Base-by-base conservation (phyloP, 2,113 vertebrate species). In the Brachyhypopomus occidentalis region DNA sequence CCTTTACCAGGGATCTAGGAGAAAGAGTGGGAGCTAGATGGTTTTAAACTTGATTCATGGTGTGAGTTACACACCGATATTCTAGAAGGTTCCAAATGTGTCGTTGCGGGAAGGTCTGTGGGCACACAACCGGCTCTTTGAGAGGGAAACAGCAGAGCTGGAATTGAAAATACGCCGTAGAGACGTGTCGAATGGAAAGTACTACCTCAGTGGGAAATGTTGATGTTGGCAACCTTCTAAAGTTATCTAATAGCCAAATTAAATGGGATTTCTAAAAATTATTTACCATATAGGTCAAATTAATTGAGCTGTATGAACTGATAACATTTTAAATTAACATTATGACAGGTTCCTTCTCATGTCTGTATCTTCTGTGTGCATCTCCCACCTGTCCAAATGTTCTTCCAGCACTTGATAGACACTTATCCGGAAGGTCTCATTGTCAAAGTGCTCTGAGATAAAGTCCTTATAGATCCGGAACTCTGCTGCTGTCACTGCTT, bases 401-500 rank as follows among this genome's bases (percentile, higher is more conserved):
- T 98, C 97, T 91, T 96, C 95, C 80, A 98, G 87, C 87, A 99
- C 97, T 90, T 99, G 97, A 93, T 96, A 99, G 83, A 99, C 88
- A 16, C 95, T 97, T 89, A 99, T 96, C 84, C 93, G 95, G 90
- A 98, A 99, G 0, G 97, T 99, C 87, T 98, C 95, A 0, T 99
- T 99, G 82, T 98, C 94, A 2, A 94, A 96, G 34, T 94, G 94
- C 41, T 98, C 97, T 2, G 93, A 95, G 89, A 97, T 90, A 87
- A 95, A 97, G 90, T 98, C 96, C 90, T 99, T 99, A 71, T 97
- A 99, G 86, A 99, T 98, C 22, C 97, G 95, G 88, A 99, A 98
- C 77, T 99, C 97, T 0, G 97, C 97, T 0, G 97, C 96, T 0
- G 97, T 98, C 82, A 98, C 96, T 0, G 95, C 95, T 83, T 98